Percentiles rank a stretch among this genome's conserved stretches.
phyloP scores from a whole-genome alignment of 2,113 vertebrate genomes.

The Nycticryphes semicollaris region DNA sequence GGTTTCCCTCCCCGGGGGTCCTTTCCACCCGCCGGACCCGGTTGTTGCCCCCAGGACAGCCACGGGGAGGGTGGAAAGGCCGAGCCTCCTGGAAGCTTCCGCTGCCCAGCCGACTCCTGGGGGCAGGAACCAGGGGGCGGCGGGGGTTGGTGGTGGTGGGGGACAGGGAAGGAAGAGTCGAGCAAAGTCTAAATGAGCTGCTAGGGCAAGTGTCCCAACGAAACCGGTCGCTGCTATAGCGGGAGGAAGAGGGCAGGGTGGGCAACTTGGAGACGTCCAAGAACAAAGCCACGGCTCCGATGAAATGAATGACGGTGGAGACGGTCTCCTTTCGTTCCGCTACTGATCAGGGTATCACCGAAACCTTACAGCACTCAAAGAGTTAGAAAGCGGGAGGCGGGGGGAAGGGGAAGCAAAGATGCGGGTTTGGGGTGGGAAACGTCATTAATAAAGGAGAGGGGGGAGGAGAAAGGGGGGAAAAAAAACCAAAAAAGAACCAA shows the following conservation, averaged over 20 bases:
- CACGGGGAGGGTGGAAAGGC: background rate
- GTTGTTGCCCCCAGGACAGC: background rate
- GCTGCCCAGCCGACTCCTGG: background rate
- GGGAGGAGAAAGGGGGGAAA: background rate
- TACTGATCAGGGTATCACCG: conserved; percentile 43
- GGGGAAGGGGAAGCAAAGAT: conserved; percentile 43
- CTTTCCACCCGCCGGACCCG: background rate
- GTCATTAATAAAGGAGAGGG: conserved; percentile 32
- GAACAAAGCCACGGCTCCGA: conserved; percentile 48
- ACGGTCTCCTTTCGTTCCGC: conserved; percentile 45
- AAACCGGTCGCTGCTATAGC: conserved; percentile 20
- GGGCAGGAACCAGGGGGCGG: background rate
- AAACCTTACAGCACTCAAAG: conserved; percentile 77
- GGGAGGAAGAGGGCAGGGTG: background rate
- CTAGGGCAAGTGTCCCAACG: conserved; percentile 7
- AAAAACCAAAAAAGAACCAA: background rate
- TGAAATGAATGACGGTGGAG: background rate
- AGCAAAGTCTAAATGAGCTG: conserved; percentile 1
- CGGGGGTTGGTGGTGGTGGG: background rate
- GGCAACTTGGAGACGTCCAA: conserved; percentile 35
- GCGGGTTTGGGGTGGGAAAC: background rate
- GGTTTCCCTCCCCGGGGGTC: background rate
- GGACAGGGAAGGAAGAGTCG: background rate
- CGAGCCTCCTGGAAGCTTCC: conserved; percentile 9
- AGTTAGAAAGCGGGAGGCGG: conserved; percentile 20